Conservation (phyloP, 2,113 vertebrate genomes). For the Perca schrenkii region DNA sequence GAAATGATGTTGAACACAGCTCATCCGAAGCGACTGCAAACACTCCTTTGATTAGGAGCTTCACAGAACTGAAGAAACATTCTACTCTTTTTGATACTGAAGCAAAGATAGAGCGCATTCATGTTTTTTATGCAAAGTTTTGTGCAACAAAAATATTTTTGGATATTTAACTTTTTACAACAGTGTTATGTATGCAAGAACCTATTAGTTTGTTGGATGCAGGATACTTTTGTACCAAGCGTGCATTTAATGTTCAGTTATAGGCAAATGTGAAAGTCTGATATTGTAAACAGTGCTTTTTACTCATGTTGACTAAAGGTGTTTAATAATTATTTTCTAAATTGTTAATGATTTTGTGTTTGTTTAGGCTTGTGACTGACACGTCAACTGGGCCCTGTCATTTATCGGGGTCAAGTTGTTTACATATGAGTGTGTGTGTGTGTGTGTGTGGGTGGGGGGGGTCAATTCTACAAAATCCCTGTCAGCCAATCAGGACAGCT, state of each 20-base stretch:
- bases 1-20: background rate
- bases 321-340: background rate
- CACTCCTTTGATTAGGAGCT: constrained; percentile 17
- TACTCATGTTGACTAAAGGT: background rate
- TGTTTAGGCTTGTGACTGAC: background rate
- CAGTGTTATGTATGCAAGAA: constrained; percentile 4
- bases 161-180: background rate
- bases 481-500: constrained; percentile 38
- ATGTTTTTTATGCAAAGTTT: constrained; percentile 11
- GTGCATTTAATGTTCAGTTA: background rate
- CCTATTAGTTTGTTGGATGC: background rate
- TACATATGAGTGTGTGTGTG: constrained; percentile 14
- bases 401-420: constrained; percentile 32
- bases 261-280: background rate
- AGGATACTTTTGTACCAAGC: constrained; percentile 40
- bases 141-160: background rate
- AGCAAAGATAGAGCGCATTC: background rate
- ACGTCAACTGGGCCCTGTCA: constrained; percentile 18
- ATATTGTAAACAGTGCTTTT: background rate
- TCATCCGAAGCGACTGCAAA: constrained; percentile 23
- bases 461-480: background rate
- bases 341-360: background rate
- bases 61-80: constrained; percentile 35
- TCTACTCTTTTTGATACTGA: background rate
- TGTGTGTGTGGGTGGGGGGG: background rate